phyloP scores from a whole-genome alignment of 2,888 invertebrate species.

The Spatulosminthurus flaviceps region DNA sequence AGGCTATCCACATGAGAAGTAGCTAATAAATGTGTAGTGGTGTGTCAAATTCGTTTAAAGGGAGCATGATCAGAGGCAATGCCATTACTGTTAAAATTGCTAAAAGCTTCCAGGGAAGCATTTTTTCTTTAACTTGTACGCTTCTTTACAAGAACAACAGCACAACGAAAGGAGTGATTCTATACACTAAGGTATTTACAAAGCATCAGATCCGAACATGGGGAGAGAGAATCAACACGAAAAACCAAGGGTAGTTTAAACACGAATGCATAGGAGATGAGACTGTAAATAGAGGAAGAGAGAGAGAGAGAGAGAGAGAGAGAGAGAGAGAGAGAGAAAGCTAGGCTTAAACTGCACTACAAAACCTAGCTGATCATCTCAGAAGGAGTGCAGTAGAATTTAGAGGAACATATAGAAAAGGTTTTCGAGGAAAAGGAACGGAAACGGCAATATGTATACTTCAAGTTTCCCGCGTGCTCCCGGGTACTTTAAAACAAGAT shows the following conservation, averaged over 20 bases:
- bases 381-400: no score
- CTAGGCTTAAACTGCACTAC: constrained; percentile 32
- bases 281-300: background rate
- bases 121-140: constrained; percentile 24
- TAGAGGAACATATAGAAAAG: background rate
- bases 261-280: background rate
- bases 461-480: no score
- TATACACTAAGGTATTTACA: constrained; percentile 12
- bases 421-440: no score
- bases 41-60: constrained; percentile 32
- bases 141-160: constrained; percentile 15
- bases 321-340: no score
- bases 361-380: constrained; percentile 21
- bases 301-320: no score
- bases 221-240: background rate
- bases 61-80: constrained; percentile 30
- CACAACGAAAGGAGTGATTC: constrained; percentile 1
- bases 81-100: constrained; percentile 40
- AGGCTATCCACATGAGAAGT: constrained; percentile 9
- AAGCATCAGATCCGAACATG: constrained; percentile 14
- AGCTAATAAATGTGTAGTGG: constrained; percentile 20
- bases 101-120: constrained; percentile 36
- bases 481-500: no score
- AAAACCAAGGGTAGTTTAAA: background rate
- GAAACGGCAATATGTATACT: no score